A percentile compares a stretch with the other conserved stretches of the same genome.
phyloP scores from a whole-genome alignment of 2,888 invertebrate species.

The Ophonus ardosiacus region DNA sequence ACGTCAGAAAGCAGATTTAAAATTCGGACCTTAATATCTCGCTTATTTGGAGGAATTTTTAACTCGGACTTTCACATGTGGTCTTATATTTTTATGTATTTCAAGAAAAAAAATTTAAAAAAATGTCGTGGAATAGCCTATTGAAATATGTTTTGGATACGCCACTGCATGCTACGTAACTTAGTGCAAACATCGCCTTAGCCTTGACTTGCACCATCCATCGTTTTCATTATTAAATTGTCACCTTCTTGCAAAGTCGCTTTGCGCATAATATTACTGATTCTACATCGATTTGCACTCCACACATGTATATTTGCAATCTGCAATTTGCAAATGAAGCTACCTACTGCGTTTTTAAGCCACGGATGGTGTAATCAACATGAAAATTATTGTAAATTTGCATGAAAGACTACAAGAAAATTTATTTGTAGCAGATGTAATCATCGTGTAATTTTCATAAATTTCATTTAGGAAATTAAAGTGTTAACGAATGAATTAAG shows the following conservation, averaged over 20 bases:
- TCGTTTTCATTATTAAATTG: slow-evolving; percentile 14
- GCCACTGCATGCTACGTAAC: not conserved
- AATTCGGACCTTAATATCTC: no score
- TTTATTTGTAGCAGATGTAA: slow-evolving; percentile 9
- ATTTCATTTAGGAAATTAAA: slow-evolving; percentile 25
- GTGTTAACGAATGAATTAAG: slow-evolving; percentile 37
- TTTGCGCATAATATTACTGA: slow-evolving; percentile 10
- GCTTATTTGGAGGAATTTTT: no score
- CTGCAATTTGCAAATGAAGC: not conserved
- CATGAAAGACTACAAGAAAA: not conserved
- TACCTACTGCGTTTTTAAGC: not conserved
- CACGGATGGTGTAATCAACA: not conserved
- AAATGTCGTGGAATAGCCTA: no score
- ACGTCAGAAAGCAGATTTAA: no score
- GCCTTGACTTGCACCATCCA: slow-evolving; percentile 22
- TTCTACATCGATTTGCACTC: slow-evolving; percentile 19
- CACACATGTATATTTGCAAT: not conserved
- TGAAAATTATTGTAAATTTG: not conserved
- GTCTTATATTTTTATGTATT: no score
- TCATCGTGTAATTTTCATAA: slow-evolving; percentile 26
- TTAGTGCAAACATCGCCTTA: slow-evolving; percentile 9
- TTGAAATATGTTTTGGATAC: no score
- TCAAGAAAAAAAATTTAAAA: no score
- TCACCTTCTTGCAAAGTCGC: not conserved
- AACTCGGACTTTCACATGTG: no score